phyloP scores from a whole-genome alignment of 2,888 invertebrate species.

The Leucophora obtusa region DNA sequence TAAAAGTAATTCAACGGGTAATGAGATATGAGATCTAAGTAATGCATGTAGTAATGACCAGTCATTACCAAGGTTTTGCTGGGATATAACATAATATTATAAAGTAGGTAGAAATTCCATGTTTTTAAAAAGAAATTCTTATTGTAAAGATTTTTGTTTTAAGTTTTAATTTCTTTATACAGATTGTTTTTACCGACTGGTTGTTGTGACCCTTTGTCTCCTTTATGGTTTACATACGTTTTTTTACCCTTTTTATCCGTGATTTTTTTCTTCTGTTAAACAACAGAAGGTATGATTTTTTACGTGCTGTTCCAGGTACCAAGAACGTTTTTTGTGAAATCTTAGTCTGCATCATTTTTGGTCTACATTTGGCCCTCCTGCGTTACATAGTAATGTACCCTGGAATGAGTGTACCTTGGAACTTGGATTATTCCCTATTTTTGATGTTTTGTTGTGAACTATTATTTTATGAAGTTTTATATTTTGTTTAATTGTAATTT shows the following conservation, averaged over 20 bases:
- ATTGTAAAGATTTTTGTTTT: slow-evolving; percentile 32
- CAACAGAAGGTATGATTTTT: background rate
- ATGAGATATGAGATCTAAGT: no score
- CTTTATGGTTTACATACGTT: slow-evolving; percentile 4
- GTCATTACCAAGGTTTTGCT: no score
- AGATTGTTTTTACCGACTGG: background rate
- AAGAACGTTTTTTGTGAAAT: background rate
- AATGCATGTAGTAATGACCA: no score
- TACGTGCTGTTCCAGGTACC: slow-evolving; percentile 20
- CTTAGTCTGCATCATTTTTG: slow-evolving; percentile 21
- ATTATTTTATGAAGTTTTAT: no score
- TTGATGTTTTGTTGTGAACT: no score
- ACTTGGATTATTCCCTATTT: no score
- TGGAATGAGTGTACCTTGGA: no score
- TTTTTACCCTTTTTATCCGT: slow-evolving; percentile 7
- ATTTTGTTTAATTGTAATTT: no score
- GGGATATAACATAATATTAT: background rate
- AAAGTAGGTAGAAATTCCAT: slow-evolving; percentile 50
- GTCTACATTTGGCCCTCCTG: slow-evolving; percentile 20
- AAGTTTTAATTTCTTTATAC: slow-evolving; percentile 32
- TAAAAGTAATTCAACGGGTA: no score
- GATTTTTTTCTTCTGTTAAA: slow-evolving; percentile 1
- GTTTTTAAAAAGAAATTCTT: slow-evolving; percentile 18
- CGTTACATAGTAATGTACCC: no score
- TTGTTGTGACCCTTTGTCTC: background rate